Conservation (phyloP, 2,888 invertebrate species). For the Hedya salicella region DNA sequence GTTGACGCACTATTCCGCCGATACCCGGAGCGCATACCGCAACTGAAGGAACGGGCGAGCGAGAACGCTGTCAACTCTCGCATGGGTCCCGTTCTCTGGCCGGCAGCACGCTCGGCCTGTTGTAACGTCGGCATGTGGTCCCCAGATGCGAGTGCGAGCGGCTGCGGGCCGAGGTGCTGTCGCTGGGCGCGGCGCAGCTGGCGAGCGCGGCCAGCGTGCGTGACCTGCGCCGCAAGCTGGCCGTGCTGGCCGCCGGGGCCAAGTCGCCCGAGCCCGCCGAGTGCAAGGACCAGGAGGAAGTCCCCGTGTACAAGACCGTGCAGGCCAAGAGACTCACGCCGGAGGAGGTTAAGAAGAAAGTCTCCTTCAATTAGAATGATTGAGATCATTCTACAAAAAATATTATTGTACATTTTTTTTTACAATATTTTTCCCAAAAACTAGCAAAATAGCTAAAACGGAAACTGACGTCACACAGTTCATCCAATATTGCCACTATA, state of each 20-base stretch:
- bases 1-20: constrained; percentile 51
- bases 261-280: constrained; percentile 46
- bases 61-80: too few relatives aligned
- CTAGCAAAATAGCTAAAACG: too few relatives aligned
- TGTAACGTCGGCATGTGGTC: too few relatives aligned
- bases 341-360: constrained; percentile 77
- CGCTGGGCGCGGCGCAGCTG: constrained; percentile 71
- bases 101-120: too few relatives aligned
- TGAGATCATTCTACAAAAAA: too few relatives aligned
- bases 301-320: constrained; percentile 47
- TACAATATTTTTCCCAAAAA: too few relatives aligned
- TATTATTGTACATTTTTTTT: too few relatives aligned
- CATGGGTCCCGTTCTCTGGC: too few relatives aligned
- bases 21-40: constrained; percentile 75
- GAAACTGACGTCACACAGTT: too few relatives aligned
- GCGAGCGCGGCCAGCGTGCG: constrained; percentile 71
- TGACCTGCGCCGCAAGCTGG: constrained; percentile 70
- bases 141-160: constrained; percentile 72
- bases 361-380: constrained; percentile 65
- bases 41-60: constrained; percentile 74
- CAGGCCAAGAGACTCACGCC: constrained; percentile 49
- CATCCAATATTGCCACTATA: too few relatives aligned
- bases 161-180: constrained; percentile 68
- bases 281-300: constrained; percentile 51
- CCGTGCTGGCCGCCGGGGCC: constrained; percentile 50